These are phyloP conservation scores for Cryptotis parvus DNA, from an alignment of 2,113 vertebrate species.

Conservation along the genomic window DNA sequence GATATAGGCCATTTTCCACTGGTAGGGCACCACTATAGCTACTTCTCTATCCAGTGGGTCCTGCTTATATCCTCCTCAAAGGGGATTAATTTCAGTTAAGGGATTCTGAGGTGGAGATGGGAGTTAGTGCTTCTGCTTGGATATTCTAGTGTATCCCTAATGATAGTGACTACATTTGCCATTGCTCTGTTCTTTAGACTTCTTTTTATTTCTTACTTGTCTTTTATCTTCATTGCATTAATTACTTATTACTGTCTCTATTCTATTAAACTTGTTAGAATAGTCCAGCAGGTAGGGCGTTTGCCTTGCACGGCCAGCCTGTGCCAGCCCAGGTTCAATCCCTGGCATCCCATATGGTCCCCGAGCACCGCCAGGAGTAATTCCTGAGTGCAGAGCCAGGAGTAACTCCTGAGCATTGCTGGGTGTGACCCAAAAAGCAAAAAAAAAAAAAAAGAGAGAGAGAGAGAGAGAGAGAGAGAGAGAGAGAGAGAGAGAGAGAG, in stretches of 20 bases:
- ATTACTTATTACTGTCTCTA: neutral
- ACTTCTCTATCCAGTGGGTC: neutral
- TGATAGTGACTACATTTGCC: neutral
- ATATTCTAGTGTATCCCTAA: neutral
- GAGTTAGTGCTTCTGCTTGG: neutral
- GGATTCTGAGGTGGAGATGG: neutral
- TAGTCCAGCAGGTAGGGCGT: no score
- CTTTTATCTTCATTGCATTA: neutral
- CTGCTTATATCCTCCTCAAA: neutral
- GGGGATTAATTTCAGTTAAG: neutral
- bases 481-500: no score
- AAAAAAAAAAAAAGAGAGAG: no score
- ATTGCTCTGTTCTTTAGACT: neutral
- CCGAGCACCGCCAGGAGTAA: no score
- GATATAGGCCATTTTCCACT: neutral
- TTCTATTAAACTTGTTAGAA: conserved; percentile 5
- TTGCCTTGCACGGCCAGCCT: no score
- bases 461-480: no score
- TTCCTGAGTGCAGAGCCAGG: no score
- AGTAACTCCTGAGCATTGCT: no score
- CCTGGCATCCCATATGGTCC: no score
- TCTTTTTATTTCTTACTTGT: neutral
- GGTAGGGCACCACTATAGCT: neutral
- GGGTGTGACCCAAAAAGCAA: no score
- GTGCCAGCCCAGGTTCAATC: no score